Percentiles rank a stretch among this genome's conserved stretches.
Conservation (phyloP, 2,113 vertebrate species). For the Cettia cetti region DNA sequence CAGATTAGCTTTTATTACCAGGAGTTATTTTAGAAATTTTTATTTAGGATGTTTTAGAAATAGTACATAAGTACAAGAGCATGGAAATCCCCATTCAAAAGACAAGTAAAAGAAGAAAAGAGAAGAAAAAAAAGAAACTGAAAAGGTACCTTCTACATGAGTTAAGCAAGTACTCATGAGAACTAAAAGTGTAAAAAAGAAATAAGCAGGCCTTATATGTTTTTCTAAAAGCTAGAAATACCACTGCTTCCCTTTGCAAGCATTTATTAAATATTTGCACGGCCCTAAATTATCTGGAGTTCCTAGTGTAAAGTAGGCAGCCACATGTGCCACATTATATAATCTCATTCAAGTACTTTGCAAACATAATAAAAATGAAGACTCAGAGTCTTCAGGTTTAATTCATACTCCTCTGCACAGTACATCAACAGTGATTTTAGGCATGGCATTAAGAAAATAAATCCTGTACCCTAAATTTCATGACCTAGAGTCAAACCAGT, state of each 20-base stretch:
- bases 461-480: not conserved
- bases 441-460: not conserved
- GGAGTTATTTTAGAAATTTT: not conserved
- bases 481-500: not conserved
- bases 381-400: not conserved
- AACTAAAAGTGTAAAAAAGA: not conserved
- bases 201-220: not conserved
- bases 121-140: not conserved
- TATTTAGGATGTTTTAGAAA: not conserved
- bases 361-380: not conserved
- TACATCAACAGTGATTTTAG: not conserved
- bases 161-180: not conserved
- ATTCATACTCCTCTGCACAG: not conserved
- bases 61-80: not conserved
- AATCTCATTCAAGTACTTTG: not conserved
- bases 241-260: not conserved
- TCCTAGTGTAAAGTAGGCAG: not conserved
- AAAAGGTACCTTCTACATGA: rapidly evolving
- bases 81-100: not conserved
- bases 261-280: not conserved
- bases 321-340: not conserved
- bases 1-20: not conserved
- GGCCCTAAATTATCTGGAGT: not conserved
- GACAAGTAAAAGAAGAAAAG: not conserved
- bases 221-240: not conserved